Percentiles rank a stretch among this genome's conserved stretches.
Conservation (phyloP, 2,888 invertebrate species). For the Drosophila villosipedis region DNA sequence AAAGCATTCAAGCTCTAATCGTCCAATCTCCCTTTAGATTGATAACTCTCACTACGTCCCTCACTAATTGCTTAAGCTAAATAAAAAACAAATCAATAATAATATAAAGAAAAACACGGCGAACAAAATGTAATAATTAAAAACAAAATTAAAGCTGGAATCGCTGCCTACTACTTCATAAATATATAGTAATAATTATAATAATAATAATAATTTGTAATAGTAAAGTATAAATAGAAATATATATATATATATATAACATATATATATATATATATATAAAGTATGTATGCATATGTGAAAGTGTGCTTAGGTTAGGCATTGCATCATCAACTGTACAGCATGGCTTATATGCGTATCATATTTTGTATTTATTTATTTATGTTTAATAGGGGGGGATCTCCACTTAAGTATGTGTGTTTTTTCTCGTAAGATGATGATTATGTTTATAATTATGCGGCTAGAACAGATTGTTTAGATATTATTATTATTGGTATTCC, state of each 20-base stretch:
- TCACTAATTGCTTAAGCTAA: slow-evolving; percentile 55
- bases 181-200: slow-evolving; percentile 38
- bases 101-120: slow-evolving; percentile 43
- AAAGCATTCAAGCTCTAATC: slow-evolving; percentile 43
- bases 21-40: slow-evolving; percentile 18
- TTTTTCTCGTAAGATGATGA: slow-evolving; percentile 48
- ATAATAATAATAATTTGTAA: slow-evolving; percentile 28
- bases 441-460: slow-evolving; percentile 72
- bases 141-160: slow-evolving; percentile 77
- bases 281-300: slow-evolving; percentile 40
- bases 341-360: slow-evolving; percentile 68
- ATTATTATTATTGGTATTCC: slow-evolving; percentile 44
- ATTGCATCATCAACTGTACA: slow-evolving; percentile 77
- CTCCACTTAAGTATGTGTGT: slow-evolving; percentile 39
- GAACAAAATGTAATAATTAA: slow-evolving; percentile 67
- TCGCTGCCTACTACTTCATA: slow-evolving; percentile 66
- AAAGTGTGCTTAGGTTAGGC: slow-evolving; percentile 74
- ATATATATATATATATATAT: slow-evolving; percentile 14
- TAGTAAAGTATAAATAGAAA: slow-evolving; percentile 42
- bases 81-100: slow-evolving; percentile 73
- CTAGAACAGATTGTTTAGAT: slow-evolving; percentile 59
- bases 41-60: slow-evolving; percentile 24
- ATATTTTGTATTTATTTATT: slow-evolving; percentile 37
- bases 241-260: slow-evolving; percentile 16
- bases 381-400: slow-evolving; percentile 50